These are phyloP conservation scores for Aspidoscelis tigris DNA, from an alignment of 2,113 vertebrate species.

Conservation along the genomic window DNA sequence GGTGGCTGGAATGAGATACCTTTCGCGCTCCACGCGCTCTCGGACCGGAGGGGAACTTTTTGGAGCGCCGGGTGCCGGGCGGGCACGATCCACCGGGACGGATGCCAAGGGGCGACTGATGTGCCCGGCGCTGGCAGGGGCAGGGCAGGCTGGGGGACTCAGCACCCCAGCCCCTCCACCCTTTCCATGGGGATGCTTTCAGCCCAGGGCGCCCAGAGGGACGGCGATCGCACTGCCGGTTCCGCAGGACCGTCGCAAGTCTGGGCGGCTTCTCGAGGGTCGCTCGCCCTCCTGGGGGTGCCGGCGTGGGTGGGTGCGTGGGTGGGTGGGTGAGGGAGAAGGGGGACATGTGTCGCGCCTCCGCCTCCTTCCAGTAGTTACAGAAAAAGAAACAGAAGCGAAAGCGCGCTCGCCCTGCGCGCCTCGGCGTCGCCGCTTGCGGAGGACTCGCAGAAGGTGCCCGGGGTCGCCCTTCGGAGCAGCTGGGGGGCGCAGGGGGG, in stretches of 20 bases:
- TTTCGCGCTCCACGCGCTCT: too few species aligned
- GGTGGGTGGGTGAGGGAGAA: not conserved
- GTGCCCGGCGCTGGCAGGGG: too few species aligned
- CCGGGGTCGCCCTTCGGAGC: constrained; percentile 6
- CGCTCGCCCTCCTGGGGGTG: not conserved
- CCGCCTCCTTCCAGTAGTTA: too few species aligned
- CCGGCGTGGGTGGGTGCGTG: not conserved
- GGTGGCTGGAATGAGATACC: not conserved
- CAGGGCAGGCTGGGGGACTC: too few species aligned
- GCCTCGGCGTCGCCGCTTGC: not conserved
- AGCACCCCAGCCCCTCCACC: not conserved
- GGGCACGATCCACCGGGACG: too few species aligned
- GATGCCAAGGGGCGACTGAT: too few species aligned
- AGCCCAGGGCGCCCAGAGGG: too few species aligned
- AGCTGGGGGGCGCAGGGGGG: not conserved
- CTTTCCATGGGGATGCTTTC: too few species aligned
- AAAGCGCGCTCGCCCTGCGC: not conserved
- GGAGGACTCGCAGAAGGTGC: not conserved
- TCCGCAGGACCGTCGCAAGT: too few species aligned
- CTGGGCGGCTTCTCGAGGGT: not conserved
- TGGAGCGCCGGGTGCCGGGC: not conserved
- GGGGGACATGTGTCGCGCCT: not conserved
- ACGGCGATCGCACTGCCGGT: too few species aligned
- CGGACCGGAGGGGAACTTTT: not conserved
- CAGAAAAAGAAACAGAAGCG: too few species aligned